Evolutionary conservation across 2,797 vertebrate species (phyloP).

Genomic region (Mormyrops boulengeri): DNA sequence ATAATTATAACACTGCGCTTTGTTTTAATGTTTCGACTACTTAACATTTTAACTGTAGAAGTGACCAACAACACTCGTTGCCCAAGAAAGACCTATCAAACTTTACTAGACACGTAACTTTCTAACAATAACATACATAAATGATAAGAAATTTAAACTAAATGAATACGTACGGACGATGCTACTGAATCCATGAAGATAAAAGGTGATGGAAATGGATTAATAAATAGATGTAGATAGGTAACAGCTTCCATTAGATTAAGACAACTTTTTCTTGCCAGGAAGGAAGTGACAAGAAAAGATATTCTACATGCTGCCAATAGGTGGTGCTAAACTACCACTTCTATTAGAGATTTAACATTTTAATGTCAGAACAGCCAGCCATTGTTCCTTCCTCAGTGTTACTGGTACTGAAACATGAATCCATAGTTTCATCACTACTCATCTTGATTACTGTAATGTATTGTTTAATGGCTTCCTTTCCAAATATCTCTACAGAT

Average conservation of each 20-base stretch:
- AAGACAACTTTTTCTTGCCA: background rate
- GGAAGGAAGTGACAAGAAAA: background rate
- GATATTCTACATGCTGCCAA: background rate
- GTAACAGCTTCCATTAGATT: background rate
- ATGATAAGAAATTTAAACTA: background rate
- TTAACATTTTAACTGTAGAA: background rate
- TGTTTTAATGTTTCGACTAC: background rate
- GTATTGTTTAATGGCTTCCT: background rate
- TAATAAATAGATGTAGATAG: background rate
- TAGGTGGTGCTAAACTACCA: background rate
- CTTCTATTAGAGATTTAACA: background rate
- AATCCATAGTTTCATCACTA: background rate
- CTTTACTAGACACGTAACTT: background rate
- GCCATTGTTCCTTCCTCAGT: background rate
- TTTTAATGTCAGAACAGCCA: background rate
- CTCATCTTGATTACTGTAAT: background rate
- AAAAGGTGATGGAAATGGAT: background rate
- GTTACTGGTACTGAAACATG: background rate
- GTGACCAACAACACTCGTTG: background rate
- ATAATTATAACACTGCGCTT: background rate
- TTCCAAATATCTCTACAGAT: background rate
- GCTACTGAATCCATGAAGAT: background rate
- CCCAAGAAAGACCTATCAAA: background rate
- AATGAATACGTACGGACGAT: background rate
- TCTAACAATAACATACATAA: background rate